Percentiles rank a stretch among this genome's conserved stretches.
Conservation (phyloP, 37 sponge, comb jelly and placozoan species). For the Geodia barretti region DNA sequence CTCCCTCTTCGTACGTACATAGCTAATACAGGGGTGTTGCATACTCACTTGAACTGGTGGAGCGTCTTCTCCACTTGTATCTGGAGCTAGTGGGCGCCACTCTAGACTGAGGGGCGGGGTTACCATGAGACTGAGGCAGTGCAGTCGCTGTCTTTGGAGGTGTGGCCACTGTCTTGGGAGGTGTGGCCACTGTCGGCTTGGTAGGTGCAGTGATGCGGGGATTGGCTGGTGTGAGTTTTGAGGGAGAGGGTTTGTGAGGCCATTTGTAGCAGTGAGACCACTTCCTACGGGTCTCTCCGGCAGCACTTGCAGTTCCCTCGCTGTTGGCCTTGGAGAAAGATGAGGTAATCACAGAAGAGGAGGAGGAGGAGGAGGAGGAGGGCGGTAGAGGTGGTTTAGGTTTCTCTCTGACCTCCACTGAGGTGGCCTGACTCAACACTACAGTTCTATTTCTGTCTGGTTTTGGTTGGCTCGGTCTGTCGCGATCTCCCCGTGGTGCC, state of each 20-base stretch:
- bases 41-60: neutral
- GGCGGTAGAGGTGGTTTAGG: too few species aligned
- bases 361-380: constrained; percentile 16
- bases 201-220: neutral
- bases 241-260: neutral
- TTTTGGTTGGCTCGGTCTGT: too few species aligned
- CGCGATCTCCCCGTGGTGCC: too few species aligned
- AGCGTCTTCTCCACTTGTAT: neutral
- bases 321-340: neutral
- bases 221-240: neutral
- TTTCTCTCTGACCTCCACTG: too few species aligned
- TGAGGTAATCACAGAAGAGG: neutral
- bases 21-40: too few species aligned
- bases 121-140: too few species aligned
- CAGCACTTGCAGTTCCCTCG: neutral
- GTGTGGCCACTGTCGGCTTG: neutral
- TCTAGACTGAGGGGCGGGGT: too few species aligned
- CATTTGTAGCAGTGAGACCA: neutral
- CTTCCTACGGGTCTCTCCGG: neutral
- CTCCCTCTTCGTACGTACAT: too few species aligned
- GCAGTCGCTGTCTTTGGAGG: too few species aligned
- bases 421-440: too few species aligned
- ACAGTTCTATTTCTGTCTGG: too few species aligned
- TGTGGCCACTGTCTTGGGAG: neutral
- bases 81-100: neutral